phyloP scores from a whole-genome alignment of 2,797 vertebrate species.

The Tamandua tetradactyla region DNA sequence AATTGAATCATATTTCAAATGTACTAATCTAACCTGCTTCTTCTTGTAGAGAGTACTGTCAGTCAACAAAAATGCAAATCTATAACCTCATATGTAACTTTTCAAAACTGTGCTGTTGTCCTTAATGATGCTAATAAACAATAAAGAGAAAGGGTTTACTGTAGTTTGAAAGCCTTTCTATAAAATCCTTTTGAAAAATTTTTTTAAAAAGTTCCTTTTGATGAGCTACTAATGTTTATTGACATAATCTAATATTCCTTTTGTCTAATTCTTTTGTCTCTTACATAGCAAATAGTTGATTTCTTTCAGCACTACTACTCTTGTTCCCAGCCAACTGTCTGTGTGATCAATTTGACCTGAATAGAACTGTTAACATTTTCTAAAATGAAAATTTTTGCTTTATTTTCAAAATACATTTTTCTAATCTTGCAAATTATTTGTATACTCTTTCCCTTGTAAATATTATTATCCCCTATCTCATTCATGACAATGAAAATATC shows the following conservation, averaged over 20 bases:
- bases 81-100: background rate
- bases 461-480: background rate
- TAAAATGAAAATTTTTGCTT: conserved; percentile 42
- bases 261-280: background rate
- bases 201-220: background rate
- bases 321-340: background rate
- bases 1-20: conserved; percentile 30
- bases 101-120: background rate
- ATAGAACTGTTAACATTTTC: background rate
- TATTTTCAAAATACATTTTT: background rate
- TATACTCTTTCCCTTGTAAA: background rate
- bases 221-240: background rate
- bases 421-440: background rate
- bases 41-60: background rate
- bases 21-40: background rate
- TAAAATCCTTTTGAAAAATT: background rate
- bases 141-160: conserved; percentile 8
- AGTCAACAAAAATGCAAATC: conserved; percentile 4
- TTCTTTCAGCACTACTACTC: background rate
- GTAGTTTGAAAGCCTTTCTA: background rate
- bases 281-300: background rate
- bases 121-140: background rate
- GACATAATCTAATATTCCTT: background rate
- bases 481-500: background rate
- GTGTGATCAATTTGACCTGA: background rate